Evolutionary conservation across 2,888 invertebrate genomes (phyloP).

Genomic region (Caenorhabditis afra): DNA sequence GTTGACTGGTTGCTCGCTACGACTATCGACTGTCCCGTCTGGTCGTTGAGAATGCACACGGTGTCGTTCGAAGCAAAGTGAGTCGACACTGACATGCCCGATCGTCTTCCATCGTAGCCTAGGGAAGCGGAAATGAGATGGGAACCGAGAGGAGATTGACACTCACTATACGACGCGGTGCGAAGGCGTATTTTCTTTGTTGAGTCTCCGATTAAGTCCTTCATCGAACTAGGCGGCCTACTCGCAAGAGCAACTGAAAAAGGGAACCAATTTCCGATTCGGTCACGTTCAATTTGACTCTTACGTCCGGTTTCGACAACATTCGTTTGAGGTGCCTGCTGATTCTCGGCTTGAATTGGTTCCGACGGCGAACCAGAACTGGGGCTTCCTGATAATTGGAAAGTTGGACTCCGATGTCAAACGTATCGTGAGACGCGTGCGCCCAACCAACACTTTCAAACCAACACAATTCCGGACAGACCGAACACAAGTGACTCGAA

Average conservation of each 20-base stretch:
- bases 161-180: conserved; percentile 22
- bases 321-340: neutral
- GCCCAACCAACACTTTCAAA: conserved; percentile 5
- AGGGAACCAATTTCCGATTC: neutral
- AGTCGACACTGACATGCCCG: conserved; percentile 2
- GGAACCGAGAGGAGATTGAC: neutral
- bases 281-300: neutral
- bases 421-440: neutral
- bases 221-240: conserved; percentile 10
- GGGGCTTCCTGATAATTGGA: conserved; percentile 15
- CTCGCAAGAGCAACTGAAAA: conserved; percentile 5
- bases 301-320: conserved; percentile 9
- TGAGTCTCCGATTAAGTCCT: conserved; percentile 12
- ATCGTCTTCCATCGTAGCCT: conserved; percentile 15
- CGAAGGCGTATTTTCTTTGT: conserved; percentile 5
- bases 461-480: conserved; percentile 1
- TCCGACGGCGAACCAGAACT: conserved; percentile 4
- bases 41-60: conserved; percentile 32
- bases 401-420: neutral
- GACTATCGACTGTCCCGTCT: conserved; percentile 33
- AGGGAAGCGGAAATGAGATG: conserved; percentile 5
- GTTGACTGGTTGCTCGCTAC: conserved; percentile 40
- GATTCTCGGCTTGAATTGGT: conserved; percentile 1
- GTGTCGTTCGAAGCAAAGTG: conserved; percentile 20
- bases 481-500: conserved; percentile 3